Base-by-base conservation (phyloP, 2,888 invertebrate species). In the Erpobdella octoculata region DNA sequence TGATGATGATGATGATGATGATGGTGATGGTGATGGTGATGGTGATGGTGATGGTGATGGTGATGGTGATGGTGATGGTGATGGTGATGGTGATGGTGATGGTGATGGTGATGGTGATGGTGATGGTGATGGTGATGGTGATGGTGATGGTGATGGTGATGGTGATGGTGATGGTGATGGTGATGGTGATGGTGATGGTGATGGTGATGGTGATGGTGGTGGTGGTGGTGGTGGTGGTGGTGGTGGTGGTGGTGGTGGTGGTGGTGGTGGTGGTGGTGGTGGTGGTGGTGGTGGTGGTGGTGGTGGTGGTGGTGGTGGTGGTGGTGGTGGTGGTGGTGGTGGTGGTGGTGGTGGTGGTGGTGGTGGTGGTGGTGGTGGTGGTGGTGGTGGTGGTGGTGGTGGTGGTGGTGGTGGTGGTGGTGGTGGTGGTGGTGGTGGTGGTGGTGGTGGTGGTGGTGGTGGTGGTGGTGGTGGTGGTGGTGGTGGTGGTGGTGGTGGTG, bases 361-460 rank as follows among this genome's bases (percentile, higher is more conserved):
- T 69, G 69, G 61, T 59, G 69, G 61, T 69, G 46, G 18, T 41
- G 46, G 18, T 41, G 46, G 18, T 41, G 46, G 18, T 65, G 28
- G 35, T 67, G 68, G 59, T 59, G 53, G 59, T 67, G 68, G 25
- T 67, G 68, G 53, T 67, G 68, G 53, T 67, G 68, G 53, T 70
- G 70, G 62, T 70, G 70, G 62, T 64, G 70, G 62, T 70, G 70
- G 64, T 66, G 70, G 64, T 66, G 70, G 64, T 66, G 70, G 35
- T 61, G 61, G 64, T 61, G 70, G 64, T 61, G 61, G 33, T 61
- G 70, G 21, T 70, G 58, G 33, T 70, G 70, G 64, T 61, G 70
- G 64, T 66, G 70, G 64, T 70, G 61, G 64, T 33, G 61, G 64
- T 31, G 69, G 58, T 58, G 67, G 58, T 70, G 68, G 37, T 36